Conservation (phyloP, 2,113 vertebrate genomes). For the Nematolebias whitei region DNA sequence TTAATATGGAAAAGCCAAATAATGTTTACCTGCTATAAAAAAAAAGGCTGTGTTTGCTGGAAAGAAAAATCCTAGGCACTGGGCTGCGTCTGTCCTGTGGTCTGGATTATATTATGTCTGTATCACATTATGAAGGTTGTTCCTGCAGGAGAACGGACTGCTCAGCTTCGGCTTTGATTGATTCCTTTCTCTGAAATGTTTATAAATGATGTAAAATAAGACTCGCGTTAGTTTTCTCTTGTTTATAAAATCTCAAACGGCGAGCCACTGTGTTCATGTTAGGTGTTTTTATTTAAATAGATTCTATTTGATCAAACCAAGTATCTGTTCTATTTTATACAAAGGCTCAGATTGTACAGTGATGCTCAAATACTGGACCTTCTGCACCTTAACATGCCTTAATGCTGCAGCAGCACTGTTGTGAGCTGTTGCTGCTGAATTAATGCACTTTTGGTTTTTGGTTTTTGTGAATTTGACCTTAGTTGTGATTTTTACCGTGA, state of each 20-base stretch:
- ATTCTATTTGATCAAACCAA: background rate
- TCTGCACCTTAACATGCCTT: too few species aligned
- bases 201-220: conserved; percentile 28
- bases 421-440: too few species aligned
- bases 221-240: conserved; percentile 12
- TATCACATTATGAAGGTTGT: conserved; percentile 46
- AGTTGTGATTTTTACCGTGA: too few species aligned
- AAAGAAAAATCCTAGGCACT: conserved; percentile 7
- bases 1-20: conserved; percentile 19
- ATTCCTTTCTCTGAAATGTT: conserved; percentile 43
- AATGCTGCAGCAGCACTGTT: too few species aligned
- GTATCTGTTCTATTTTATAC: background rate
- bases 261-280: background rate
- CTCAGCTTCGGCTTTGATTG: conserved; percentile 42
- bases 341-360: background rate
- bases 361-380: too few species aligned
- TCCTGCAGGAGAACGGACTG: conserved; percentile 38
- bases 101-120: conserved; percentile 37
- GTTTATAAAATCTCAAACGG: conserved; percentile 15
- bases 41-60: conserved; percentile 3
- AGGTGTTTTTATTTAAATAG: conserved; percentile 10
- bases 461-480: too few species aligned
- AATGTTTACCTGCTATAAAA: conserved; percentile 23
- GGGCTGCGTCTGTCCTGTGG: conserved; percentile 29
- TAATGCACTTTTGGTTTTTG: too few species aligned